Evolutionary conservation across 2,113 vertebrate species (phyloP).

Genomic region (Myanophis thanlyinensis): DNA sequence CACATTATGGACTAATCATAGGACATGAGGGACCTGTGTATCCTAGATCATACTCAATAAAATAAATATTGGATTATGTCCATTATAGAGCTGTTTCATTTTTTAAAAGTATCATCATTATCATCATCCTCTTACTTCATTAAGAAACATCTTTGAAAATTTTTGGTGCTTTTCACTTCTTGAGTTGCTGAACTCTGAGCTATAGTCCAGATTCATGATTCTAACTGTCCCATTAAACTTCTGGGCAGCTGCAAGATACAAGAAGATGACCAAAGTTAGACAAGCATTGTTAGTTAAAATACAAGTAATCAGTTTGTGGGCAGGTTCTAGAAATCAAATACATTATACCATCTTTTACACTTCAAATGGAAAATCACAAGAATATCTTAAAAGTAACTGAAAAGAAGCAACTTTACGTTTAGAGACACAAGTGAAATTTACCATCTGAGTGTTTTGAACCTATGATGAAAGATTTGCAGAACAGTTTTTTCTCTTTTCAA

Average conservation of each 20-base stretch:
- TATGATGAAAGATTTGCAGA: background rate
- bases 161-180: constrained; percentile 71
- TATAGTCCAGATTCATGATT: constrained; percentile 72
- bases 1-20: background rate
- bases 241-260: constrained; percentile 67
- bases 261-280: background rate
- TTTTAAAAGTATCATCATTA: background rate
- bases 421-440: background rate
- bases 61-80: background rate
- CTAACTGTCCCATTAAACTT: constrained; percentile 66
- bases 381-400: background rate
- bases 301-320: accelerated
- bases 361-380: background rate
- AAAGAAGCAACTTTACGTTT: background rate
- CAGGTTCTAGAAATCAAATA: background rate
- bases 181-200: constrained; percentile 57
- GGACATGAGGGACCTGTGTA: background rate
- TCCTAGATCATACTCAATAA: background rate
- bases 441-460: background rate
- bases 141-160: constrained; percentile 68
- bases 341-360: accelerated
- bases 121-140: constrained; percentile 65
- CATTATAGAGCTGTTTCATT: background rate
- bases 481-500: background rate
- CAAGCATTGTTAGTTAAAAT: background rate